These are phyloP conservation scores for Ypsolopha scabrella DNA, from an alignment of 2,888 invertebrate genomes.

Conservation along the genomic window DNA sequence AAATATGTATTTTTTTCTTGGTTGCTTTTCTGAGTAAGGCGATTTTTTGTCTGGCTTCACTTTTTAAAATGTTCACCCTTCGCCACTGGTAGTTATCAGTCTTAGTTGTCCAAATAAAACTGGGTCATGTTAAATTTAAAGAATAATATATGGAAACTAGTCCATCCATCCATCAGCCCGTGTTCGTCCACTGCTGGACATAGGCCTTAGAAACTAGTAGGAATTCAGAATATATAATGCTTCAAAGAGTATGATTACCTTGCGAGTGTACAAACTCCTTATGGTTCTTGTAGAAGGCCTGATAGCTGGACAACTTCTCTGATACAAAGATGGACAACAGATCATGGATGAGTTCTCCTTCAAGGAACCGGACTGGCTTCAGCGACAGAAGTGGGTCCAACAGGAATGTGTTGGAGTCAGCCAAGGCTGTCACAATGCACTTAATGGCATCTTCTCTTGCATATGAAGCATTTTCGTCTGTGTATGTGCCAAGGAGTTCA, in stretches of 20 bases:
- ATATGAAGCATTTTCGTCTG: constrained; percentile 95
- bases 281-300: constrained; percentile 92
- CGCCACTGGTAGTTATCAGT: no score
- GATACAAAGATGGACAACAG: constrained; percentile 94
- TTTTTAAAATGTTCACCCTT: no score
- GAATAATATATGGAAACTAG: no score
- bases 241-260: constrained; percentile 29
- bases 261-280: constrained; percentile 89
- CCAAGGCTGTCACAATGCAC: constrained; percentile 95
- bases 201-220: no score
- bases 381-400: constrained; percentile 93
- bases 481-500: constrained; percentile 95
- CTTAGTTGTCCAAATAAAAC: no score
- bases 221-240: no score
- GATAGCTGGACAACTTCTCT: constrained; percentile 92
- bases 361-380: constrained; percentile 94
- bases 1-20: no score
- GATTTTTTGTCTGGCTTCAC: no score
- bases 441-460: constrained; percentile 97
- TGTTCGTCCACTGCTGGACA: no score
- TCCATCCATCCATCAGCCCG: no score
- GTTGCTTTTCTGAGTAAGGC: no score
- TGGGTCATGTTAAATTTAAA: no score
- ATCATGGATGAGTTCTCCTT: constrained; percentile 96
- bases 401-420: constrained; percentile 95